Percentiles rank a stretch among this genome's conserved stretches.
phyloP scores from a whole-genome alignment of 2,888 invertebrate genomes.

The Teleogryllus oceanicus region DNA sequence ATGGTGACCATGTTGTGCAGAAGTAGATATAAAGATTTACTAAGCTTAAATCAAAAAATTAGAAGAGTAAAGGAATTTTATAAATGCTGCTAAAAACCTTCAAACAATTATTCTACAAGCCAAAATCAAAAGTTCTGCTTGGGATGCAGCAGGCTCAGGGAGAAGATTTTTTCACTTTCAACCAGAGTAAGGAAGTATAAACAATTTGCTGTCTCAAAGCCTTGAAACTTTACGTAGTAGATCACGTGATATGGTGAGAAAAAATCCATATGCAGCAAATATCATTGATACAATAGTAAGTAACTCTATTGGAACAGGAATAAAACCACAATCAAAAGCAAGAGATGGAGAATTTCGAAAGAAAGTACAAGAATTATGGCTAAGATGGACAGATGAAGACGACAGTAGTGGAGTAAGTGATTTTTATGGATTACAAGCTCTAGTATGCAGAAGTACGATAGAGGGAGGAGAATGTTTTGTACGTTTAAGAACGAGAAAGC shows the following conservation, averaged over 20 bases:
- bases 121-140: conserved; percentile 12
- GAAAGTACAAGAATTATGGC: conserved; percentile 19
- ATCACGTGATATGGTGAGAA: neutral
- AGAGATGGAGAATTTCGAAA: neutral
- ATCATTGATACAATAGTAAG: conserved; percentile 19
- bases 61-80: too few relatives aligned
- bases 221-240: neutral
- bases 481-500: too few relatives aligned
- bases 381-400: conserved; percentile 12
- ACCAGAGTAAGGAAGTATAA: neutral
- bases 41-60: too few relatives aligned
- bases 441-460: too few relatives aligned
- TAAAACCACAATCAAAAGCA: conserved; percentile 11
- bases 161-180: neutral
- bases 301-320: neutral
- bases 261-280: conserved; percentile 19
- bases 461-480: too few relatives aligned
- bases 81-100: neutral
- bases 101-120: neutral
- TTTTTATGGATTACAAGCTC: too few relatives aligned
- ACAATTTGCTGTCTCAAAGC: neutral
- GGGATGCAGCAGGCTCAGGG: neutral
- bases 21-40: too few relatives aligned
- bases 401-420: neutral
- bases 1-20: too few relatives aligned